Base-by-base conservation (phyloP, 2,113 vertebrate genomes). In the Sialia sialis region DNA sequence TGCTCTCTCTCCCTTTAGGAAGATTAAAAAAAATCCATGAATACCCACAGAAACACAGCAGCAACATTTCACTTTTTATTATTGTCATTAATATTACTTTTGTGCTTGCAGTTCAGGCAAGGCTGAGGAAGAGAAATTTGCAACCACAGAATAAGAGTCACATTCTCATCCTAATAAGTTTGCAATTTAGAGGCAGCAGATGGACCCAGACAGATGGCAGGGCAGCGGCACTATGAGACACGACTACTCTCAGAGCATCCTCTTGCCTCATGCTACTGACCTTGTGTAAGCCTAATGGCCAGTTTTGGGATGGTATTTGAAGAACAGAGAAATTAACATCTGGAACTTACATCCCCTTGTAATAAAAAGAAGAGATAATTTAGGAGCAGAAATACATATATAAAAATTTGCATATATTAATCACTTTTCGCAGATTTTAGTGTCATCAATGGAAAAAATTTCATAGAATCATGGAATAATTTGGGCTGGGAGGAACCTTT, bases 41-140 rank as follows among this genome's bases (percentile, higher is more conserved):
- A 87, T 77, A 55, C 30, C 78, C 30, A 3, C 36, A 84, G 77
- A 82, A 49, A 69, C 56, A 69, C 44, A 69, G 79, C 54, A 90
- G 67, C 70, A 94, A 39, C 67, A 92, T 92, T 88, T 95, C 72
- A 88, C 15, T 77, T 91, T 92, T 90, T 95, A 95, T 96, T 86
- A 80, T 58, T 88, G 49, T 58, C 58, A 62, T 87, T 87, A 93
- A 62, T 82, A 72, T 58, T 90, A 49, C 34, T 64, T 79, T 75
- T 85, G 56, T 64, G 43, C 36, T 88, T 72, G 21, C n/a, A 83
- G 62, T 64, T 63, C 51, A 70, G 73, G 15, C 63, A 94, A 89
- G 55, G 23, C 18, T 41, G 34, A 86, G 39, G 46, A 91, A 84
- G 12, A 89, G 41, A 84, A 67, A 81, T 51, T 22, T 87, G 48